These are phyloP conservation scores for Leptinotarsa defecta DNA, from an alignment of 1,140 invertebrate species.

Conservation along the genomic window DNA sequence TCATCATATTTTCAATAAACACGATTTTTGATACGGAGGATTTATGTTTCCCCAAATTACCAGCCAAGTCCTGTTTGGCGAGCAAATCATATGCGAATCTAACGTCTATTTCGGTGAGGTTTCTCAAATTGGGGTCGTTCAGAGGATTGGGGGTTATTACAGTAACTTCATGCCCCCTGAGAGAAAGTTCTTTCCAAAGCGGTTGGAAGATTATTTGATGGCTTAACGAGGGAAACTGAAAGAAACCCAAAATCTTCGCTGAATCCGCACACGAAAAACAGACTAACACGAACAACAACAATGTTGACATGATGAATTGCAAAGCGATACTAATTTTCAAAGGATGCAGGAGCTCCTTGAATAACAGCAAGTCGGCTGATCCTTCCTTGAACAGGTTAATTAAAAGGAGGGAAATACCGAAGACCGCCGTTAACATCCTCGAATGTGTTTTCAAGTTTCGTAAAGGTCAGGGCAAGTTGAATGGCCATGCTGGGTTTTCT, in stretches of 20 bases:
- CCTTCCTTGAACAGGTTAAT: too few relatives aligned
- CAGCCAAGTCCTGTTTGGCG: neutral
- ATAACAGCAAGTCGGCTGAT: too few relatives aligned
- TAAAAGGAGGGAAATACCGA: too few relatives aligned
- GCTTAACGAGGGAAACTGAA: slow-evolving; percentile 59
- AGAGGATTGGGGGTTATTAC: slow-evolving; percentile 41
- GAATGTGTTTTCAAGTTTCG: too few relatives aligned
- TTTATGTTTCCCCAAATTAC: neutral
- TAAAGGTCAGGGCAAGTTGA: too few relatives aligned
- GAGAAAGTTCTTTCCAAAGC: slow-evolving; percentile 44
- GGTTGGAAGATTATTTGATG: slow-evolving; percentile 60
- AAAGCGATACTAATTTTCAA: too few relatives aligned
- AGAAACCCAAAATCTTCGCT: slow-evolving; percentile 58
- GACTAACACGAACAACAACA: neutral
- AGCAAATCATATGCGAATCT: slow-evolving; percentile 22
- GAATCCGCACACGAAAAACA: neutral
- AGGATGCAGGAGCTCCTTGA: too few relatives aligned
- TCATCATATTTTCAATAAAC: neutral
- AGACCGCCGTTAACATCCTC: too few relatives aligned
- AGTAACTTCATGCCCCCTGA: slow-evolving; percentile 37
- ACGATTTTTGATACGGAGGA: neutral
- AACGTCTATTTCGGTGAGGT: slow-evolving; percentile 38
- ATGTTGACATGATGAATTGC: neutral
- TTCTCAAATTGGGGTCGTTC: slow-evolving; percentile 26
- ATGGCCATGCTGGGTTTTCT: too few relatives aligned